These are phyloP conservation scores for Acanthurus lineatus DNA, from an alignment of 2,797 vertebrate species.

Conservation along the genomic window DNA sequence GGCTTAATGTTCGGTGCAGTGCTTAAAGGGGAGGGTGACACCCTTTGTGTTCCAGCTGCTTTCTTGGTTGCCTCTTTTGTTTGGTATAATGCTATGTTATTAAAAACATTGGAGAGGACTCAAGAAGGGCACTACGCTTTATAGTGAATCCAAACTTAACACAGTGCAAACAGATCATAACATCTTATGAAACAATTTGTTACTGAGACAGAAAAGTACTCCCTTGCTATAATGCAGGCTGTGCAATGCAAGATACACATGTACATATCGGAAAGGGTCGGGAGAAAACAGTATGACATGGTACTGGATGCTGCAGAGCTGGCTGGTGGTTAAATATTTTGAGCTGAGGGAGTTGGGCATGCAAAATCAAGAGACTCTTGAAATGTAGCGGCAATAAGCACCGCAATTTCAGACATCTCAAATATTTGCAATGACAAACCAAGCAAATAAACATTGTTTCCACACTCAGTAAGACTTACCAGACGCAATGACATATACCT, in stretches of 20 bases:
- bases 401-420: no score
- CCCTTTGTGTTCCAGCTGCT: no score
- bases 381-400: no score
- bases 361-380: no score
- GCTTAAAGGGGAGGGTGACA: no score
- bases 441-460: no score
- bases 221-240: not conserved
- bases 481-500: no score
- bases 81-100: not conserved
- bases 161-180: not conserved
- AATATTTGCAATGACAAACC: no score
- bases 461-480: no score
- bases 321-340: not conserved
- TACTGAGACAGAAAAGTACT: not conserved
- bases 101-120: not conserved
- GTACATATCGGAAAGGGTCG: not conserved
- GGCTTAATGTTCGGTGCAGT: no score
- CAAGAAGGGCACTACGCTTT: not conserved
- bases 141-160: not conserved
- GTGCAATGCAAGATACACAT: not conserved
- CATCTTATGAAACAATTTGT: not conserved
- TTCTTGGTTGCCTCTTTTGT: no score
- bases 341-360: not conserved
- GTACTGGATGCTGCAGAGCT: not conserved
- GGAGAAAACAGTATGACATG: not conserved